Conservation (phyloP, 53 echinoderm and acorn worm genomes). For the Patiria pectinifera region DNA sequence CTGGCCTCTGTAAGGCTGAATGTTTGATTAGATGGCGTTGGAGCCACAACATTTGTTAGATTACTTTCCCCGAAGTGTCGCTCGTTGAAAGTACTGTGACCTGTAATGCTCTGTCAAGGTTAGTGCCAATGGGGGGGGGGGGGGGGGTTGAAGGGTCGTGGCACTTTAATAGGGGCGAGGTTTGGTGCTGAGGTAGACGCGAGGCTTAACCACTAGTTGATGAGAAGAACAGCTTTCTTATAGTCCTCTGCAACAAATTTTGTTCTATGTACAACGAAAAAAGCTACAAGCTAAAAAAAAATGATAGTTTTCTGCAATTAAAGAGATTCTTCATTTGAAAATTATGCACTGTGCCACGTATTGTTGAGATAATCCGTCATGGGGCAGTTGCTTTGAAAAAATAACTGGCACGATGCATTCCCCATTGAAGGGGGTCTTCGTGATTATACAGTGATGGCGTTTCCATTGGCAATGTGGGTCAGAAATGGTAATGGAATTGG, state of each 20-base stretch:
- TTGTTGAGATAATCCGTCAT: too few species aligned
- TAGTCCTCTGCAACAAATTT: too few species aligned
- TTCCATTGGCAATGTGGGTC: background rate
- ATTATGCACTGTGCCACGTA: too few species aligned
- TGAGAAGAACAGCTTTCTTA: background rate
- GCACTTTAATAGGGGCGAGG: background rate
- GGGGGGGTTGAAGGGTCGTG: background rate
- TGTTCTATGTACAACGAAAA: too few species aligned
- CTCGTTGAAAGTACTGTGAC: background rate
- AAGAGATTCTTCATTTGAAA: too few species aligned
- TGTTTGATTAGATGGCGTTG: too few species aligned
- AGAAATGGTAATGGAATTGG: background rate
- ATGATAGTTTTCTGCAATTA: too few species aligned
- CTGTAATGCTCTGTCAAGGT: background rate
- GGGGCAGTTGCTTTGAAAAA: too few species aligned
- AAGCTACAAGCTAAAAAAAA: too few species aligned
- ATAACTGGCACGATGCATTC: background rate
- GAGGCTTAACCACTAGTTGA: background rate
- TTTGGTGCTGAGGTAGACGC: background rate
- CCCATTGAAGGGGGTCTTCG: background rate
- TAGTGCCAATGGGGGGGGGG: background rate
- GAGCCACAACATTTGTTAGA: background rate
- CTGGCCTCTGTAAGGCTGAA: too few species aligned
- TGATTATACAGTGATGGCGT: background rate
- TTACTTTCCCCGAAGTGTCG: background rate